Conservation (phyloP, 2,797 vertebrate genomes). For the Natrix natrix region DNA sequence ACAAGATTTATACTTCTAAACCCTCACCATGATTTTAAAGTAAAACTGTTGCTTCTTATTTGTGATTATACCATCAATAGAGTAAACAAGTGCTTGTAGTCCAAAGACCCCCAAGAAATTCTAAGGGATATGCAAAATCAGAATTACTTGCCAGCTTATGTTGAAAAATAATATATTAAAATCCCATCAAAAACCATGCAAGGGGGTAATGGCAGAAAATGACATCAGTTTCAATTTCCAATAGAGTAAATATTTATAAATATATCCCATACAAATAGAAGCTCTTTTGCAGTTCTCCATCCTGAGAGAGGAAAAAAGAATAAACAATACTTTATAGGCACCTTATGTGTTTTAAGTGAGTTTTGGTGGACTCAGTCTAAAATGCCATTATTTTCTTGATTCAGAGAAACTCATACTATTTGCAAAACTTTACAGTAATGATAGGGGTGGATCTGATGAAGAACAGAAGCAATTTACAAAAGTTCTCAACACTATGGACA, state of each 20-base stretch:
- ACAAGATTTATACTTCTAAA: neutral
- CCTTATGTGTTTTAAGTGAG: neutral
- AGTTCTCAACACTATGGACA: neutral
- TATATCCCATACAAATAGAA: neutral
- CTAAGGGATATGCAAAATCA: neutral
- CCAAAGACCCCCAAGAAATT: neutral
- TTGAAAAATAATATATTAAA: neutral
- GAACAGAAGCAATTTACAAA: neutral
- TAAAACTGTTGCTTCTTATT: neutral
- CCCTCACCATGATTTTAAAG: neutral
- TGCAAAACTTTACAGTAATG: neutral
- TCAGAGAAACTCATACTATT: neutral
- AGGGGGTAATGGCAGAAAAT: neutral
- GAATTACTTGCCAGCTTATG: neutral
- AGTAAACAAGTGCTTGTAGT: neutral
- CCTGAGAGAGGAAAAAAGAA: neutral
- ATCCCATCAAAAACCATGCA: neutral
- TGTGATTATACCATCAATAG: neutral
- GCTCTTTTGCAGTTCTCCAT: neutral
- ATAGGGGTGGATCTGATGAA: neutral
- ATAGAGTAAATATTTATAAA: neutral
- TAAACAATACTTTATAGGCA: neutral
- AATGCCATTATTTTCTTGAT: neutral
- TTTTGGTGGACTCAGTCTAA: neutral
- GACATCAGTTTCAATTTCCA: neutral